phyloP scores from a whole-genome alignment of 2,888 invertebrate genomes.

The Magallana nippona region DNA sequence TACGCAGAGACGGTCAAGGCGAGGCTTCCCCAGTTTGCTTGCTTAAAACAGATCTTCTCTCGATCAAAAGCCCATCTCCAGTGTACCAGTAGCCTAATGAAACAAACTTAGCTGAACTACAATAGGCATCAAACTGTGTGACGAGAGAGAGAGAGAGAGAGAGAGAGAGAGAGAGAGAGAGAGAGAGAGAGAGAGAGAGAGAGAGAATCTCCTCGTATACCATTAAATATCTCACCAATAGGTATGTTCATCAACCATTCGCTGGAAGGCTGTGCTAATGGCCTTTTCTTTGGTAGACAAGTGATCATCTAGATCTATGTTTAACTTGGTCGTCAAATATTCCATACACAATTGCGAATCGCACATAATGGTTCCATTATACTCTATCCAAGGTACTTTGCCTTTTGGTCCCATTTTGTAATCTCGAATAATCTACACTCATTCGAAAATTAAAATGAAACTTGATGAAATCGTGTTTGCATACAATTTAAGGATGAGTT shows the following conservation, averaged over 20 bases:
- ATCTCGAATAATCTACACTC: conserved; percentile 43
- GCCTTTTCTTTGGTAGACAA: conserved; percentile 40
- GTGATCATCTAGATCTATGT: conserved; percentile 34
- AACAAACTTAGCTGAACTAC: no score
- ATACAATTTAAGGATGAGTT: no score
- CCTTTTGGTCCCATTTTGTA: conserved; percentile 43
- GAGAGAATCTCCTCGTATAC: conserved; percentile 35
- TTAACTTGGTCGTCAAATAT: conserved; percentile 14
- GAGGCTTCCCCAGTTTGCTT: conserved; percentile 38
- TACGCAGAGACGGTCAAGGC: conserved; percentile 5
- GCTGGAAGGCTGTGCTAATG: conserved; percentile 41
- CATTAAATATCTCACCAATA: conserved; percentile 44
- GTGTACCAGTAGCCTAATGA: conserved; percentile 45
- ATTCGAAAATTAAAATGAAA: neutral
- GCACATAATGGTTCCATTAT: conserved; percentile 37
- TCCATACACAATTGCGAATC: conserved; percentile 48
- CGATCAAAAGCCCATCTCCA: conserved; percentile 46
- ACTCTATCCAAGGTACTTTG: conserved; percentile 49
- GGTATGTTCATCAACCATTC: conserved; percentile 51
- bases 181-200: conserved; percentile 46
- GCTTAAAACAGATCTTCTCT: conserved; percentile 39
- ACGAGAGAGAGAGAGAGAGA: conserved; percentile 29
- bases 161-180: conserved; percentile 47
- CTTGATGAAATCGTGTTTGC: no score
- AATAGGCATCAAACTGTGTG: no score